Percentiles rank a stretch among this genome's conserved stretches.
These are phyloP conservation scores for Orussus abietinus DNA, from an alignment of 1,140 invertebrate species.

Conservation along the genomic window DNA sequence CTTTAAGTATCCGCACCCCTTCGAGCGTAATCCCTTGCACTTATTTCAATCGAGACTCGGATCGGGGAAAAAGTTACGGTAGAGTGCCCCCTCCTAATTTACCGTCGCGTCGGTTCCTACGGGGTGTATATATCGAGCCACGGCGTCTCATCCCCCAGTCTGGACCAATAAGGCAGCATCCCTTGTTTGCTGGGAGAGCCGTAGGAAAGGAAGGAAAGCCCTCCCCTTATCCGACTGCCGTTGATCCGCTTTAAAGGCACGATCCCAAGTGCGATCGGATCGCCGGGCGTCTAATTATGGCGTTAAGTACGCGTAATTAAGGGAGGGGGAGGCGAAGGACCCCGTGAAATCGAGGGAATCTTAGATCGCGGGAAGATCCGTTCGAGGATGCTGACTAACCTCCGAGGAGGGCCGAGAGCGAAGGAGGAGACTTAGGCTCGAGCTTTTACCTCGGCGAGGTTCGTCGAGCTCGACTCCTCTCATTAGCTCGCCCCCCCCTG, in stretches of 20 bases:
- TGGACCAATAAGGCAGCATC: no score
- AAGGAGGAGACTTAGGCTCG: no score
- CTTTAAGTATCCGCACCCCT: no score
- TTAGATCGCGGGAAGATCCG: no score
- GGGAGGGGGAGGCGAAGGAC: slow-evolving; percentile 27
- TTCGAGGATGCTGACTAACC: no score
- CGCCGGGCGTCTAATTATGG: slow-evolving; percentile 43
- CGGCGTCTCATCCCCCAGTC: no score
- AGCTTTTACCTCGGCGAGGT: neutral
- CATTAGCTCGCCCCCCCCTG: neutral
- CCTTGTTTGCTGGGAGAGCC: slow-evolving; percentile 13
- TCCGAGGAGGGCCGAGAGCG: no score
- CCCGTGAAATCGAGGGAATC: slow-evolving; percentile 47
- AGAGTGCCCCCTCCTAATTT: neutral
- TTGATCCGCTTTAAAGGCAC: slow-evolving; percentile 38
- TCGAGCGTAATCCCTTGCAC: no score
- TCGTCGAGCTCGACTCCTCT: no score
- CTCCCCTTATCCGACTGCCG: slow-evolving; percentile 21
- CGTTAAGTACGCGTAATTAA: slow-evolving; percentile 46
- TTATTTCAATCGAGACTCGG: no score
- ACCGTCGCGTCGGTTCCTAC: no score
- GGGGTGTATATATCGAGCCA: no score
- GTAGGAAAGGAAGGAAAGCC: neutral
- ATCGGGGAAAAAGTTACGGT: neutral
- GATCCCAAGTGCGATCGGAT: slow-evolving; percentile 38